Conservation (phyloP, 92 coral and sea anemone genomes). For the Epizoanthus rinbou region DNA sequence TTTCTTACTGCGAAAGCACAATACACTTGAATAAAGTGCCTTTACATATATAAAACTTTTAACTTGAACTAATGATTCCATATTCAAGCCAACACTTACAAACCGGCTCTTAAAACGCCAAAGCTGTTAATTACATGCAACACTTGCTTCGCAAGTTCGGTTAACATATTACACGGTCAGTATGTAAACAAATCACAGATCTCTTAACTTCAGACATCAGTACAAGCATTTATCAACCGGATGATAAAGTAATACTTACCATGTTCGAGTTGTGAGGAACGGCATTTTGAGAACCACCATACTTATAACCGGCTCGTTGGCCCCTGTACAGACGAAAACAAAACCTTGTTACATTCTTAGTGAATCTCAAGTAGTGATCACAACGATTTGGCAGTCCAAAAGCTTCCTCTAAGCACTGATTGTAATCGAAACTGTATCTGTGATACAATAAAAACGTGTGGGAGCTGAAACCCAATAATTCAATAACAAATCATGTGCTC, state of each 20-base stretch:
- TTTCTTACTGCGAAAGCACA: neutral
- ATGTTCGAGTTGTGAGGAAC: conserved; percentile 16
- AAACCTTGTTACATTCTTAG: neutral
- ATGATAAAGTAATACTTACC: conserved; percentile 17
- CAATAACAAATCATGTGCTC: conserved; percentile 16
- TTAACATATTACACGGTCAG: conserved; percentile 18
- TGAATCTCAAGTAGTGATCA: conserved; percentile 24
- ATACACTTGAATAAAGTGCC: neutral
- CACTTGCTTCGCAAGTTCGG: conserved; percentile 27
- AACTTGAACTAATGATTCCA: neutral
- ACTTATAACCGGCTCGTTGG: conserved; percentile 17
- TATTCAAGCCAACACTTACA: neutral
- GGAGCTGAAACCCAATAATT: neutral
- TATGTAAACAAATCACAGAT: conserved; percentile 3
- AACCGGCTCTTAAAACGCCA: conserved; percentile 26
- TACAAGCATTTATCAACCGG: neutral
- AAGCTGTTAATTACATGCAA: conserved; percentile 34
- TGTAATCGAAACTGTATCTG: neutral
- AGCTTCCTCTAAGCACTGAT: neutral
- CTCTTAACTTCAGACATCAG: neutral
- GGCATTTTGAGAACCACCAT: conserved; percentile 10
- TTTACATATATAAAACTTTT: neutral
- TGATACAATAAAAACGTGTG: neutral
- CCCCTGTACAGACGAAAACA: conserved; percentile 31
- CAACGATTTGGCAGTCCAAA: neutral